Base-by-base conservation (phyloP, 2,113 vertebrate genomes). In the Nipponia nippon region DNA sequence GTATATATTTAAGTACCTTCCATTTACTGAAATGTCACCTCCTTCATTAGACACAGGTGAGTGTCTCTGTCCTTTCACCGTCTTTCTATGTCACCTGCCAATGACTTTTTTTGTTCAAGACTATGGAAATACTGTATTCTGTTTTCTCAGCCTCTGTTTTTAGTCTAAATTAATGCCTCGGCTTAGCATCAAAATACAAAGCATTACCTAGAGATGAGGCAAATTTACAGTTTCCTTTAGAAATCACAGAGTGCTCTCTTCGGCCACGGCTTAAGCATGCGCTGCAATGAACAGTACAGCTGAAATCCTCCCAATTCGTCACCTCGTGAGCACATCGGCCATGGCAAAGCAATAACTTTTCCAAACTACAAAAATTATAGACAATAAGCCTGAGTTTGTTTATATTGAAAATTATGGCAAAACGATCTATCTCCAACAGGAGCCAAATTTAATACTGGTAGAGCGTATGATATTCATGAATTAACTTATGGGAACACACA, bases 11-110 rank as follows among this genome's bases (percentile, higher is more conserved):
- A 93, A 97, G 81, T 61, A 94, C 34, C 59, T 85, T 83, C 66
- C 87, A 92, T 90, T 97, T 90, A 95, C 90, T 83, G 82, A 97
- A 93, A 96, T 95, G 92, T 95, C 95, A 95, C 46, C 50, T 94
- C 92, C 85, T 93, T 94, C 95, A 96, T 96, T 93, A 96, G 97
- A 93, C 75, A 96, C 87, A 97, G 93, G 88, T 95, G 95, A 96
- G 34, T 83, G 83, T 90, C 53, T 92, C 82, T 93, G 85, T 93
- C 87, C 93, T 97, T 92, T 93, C 46, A 32, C 40, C 63, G 52
- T 79, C 73, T 85, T 94, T 87, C 73, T 78, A 13, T 30, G 29
- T 59, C 79, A 93, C 75, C 85, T 80, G 79, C 27, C 75, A 90
- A 36, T 50, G 13, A n/a, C 58, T 55, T 62, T 80, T 90, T 81